These are phyloP conservation scores for Pyrocephalus nanus DNA, from an alignment of 2,797 vertebrate species.

Conservation along the genomic window DNA sequence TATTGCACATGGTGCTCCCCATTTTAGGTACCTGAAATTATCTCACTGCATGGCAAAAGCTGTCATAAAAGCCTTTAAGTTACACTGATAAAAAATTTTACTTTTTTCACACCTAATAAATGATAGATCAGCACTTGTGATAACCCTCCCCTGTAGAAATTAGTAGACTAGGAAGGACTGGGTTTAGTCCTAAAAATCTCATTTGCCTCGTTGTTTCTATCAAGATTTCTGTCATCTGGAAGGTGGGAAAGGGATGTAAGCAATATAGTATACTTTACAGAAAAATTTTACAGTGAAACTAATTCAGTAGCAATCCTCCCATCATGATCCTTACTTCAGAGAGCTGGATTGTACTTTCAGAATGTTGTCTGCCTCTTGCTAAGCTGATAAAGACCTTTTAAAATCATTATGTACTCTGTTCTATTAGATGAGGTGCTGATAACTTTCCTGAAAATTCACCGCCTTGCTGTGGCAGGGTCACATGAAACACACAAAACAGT, in stretches of 20 bases:
- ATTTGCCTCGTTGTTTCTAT: background rate
- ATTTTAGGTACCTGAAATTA: background rate
- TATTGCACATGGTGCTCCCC: background rate
- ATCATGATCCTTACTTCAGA: background rate
- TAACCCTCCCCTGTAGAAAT: background rate
- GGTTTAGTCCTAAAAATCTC: background rate
- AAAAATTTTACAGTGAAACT: background rate
- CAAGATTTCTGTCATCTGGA: background rate
- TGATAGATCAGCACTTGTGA: background rate
- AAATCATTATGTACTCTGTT: background rate
- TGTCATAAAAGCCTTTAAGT: background rate
- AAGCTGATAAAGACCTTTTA: background rate
- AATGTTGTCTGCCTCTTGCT: background rate
- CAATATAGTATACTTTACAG: background rate
- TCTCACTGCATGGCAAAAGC: background rate
- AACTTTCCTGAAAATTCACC: background rate
- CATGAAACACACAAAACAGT: background rate
- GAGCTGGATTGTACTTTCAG: background rate
- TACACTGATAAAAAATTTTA: background rate
- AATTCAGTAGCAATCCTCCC: background rate
- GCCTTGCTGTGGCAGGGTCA: background rate
- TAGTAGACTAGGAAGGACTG: background rate
- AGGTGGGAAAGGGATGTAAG: background rate
- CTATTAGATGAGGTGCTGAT: background rate
- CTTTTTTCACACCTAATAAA: background rate